Conservation (phyloP, 2,113 vertebrate species). For the Apaloderma vittatum region DNA sequence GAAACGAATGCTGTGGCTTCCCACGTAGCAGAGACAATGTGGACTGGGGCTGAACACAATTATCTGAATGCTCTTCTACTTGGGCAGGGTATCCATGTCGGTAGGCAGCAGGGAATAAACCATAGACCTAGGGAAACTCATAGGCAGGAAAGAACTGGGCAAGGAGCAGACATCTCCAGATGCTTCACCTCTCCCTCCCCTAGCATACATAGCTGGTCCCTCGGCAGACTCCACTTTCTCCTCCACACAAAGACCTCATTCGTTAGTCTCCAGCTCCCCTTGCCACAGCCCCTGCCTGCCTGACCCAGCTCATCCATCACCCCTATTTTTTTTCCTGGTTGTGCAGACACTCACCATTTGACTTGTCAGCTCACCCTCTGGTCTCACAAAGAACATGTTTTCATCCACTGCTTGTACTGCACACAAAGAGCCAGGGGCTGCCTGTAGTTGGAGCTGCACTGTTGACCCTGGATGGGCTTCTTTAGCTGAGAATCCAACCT, state of each 20-base stretch:
- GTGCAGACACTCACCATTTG: slow-evolving; percentile 56
- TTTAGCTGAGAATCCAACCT: slow-evolving; percentile 71
- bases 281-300: background rate
- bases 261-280: background rate
- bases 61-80: slow-evolving; percentile 40
- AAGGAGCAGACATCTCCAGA: background rate
- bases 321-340: background rate
- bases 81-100: slow-evolving; percentile 44
- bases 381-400: slow-evolving; percentile 76
- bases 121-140: slow-evolving; percentile 51
- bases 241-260: background rate
- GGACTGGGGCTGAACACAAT: background rate
- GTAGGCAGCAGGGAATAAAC: slow-evolving; percentile 49
- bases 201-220: background rate
- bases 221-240: background rate
- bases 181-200: background rate
- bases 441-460: slow-evolving; percentile 75
- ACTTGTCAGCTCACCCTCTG: slow-evolving; percentile 76
- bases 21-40: background rate
- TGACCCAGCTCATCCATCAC: background rate
- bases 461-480: slow-evolving; percentile 80
- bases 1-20: background rate
- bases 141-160: background rate
- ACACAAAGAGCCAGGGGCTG: slow-evolving; percentile 84
- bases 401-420: slow-evolving; percentile 83